Evolutionary conservation across 2,888 invertebrate species (phyloP).

Genomic region (Pollenia amentaria): DNA sequence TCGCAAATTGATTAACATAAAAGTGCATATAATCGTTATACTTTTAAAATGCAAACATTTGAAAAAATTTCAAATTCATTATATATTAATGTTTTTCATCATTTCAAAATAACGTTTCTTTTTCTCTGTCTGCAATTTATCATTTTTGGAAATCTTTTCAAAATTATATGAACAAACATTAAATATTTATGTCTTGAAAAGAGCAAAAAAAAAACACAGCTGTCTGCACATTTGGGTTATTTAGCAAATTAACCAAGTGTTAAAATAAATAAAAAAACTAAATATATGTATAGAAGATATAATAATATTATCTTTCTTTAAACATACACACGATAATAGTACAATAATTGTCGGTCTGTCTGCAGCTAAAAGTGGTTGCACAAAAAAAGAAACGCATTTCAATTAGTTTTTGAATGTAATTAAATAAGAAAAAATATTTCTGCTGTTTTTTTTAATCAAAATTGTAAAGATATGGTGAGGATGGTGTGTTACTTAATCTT

Average conservation of each 20-base stretch:
- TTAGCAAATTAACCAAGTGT: slow-evolving; percentile 69
- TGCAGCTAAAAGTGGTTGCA: slow-evolving; percentile 12
- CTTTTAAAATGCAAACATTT: not conserved
- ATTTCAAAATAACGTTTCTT: slow-evolving; percentile 4
- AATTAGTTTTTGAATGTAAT: slow-evolving; percentile 33
- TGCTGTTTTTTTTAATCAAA: not conserved
- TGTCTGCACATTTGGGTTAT: slow-evolving; percentile 71
- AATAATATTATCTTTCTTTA: slow-evolving; percentile 11
- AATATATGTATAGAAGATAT: slow-evolving; percentile 4
- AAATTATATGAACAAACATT: not conserved
- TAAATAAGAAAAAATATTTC: not conserved
- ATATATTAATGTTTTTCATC: not conserved
- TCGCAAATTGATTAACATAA: not conserved
- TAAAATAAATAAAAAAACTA: slow-evolving; percentile 57
- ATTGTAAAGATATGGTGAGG: not conserved
- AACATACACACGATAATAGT: slow-evolving; percentile 26
- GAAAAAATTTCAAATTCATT: not conserved
- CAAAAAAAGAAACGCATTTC: slow-evolving; percentile 40
- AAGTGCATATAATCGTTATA: not conserved
- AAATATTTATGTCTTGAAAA: slow-evolving; percentile 13
- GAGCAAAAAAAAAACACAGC: slow-evolving; percentile 35
- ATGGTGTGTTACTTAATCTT: slow-evolving; percentile 42
- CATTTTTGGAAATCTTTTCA: slow-evolving; percentile 42
- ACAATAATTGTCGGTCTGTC: slow-evolving; percentile 11
- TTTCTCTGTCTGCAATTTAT: slow-evolving; percentile 24